Conservation (phyloP, 2,113 vertebrate genomes). For the Nycticebus coucang region DNA sequence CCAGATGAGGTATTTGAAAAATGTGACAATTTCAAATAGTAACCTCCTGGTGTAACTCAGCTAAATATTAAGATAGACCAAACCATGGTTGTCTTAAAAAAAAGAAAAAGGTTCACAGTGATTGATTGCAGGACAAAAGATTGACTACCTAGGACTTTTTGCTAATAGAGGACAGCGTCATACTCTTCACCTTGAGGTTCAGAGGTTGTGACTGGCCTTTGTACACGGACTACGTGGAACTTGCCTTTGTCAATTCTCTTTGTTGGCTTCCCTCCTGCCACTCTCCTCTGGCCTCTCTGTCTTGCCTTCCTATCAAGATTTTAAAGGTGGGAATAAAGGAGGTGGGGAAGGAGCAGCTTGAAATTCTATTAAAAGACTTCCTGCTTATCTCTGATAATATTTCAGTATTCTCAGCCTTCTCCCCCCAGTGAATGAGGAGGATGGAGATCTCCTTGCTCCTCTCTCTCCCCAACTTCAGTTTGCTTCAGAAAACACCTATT, state of each 20-base stretch:
- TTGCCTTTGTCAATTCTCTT: background rate
- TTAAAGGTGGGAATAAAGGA: background rate
- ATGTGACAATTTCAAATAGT: slow-evolving; percentile 1
- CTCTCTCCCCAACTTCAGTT: background rate
- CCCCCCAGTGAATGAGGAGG: background rate
- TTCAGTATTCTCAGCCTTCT: background rate
- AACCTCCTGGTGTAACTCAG: background rate
- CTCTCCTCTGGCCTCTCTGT: background rate
- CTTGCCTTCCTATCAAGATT: background rate
- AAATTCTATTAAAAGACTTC: slow-evolving; percentile 31
- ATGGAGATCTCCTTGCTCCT: background rate
- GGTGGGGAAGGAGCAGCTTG: background rate
- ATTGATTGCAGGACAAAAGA: background rate
- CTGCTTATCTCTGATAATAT: background rate
- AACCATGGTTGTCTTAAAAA: background rate
- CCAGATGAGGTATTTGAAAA: slow-evolving; percentile 25
- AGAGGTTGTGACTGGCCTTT: background rate
- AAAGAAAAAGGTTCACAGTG: background rate
- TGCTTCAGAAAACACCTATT: background rate
- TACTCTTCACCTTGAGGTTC: background rate
- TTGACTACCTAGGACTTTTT: background rate
- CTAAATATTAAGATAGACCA: slow-evolving; percentile 3
- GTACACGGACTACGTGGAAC: background rate
- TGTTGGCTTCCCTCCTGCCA: background rate
- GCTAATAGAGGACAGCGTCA: background rate